Conservation (phyloP, 2,888 invertebrate genomes). For the Drosophila kambysellisi region DNA sequence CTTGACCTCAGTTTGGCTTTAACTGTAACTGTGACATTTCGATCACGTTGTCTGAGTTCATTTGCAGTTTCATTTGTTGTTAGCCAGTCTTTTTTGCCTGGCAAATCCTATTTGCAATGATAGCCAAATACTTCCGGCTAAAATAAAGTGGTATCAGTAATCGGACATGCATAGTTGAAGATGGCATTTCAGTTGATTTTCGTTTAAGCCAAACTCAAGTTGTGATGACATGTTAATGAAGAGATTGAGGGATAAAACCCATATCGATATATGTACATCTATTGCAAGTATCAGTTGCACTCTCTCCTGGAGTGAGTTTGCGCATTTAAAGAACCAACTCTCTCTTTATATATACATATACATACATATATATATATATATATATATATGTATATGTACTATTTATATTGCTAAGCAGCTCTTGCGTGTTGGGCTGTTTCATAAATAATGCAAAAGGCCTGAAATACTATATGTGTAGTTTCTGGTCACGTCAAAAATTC, state of each 20-base stretch:
- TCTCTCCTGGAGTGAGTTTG: slow-evolving; percentile 41
- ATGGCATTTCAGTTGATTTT: slow-evolving; percentile 53
- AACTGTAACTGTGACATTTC: slow-evolving; percentile 12
- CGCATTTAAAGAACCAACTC: slow-evolving; percentile 21
- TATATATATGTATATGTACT: background rate
- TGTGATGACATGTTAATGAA: slow-evolving; percentile 42
- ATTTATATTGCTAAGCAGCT: slow-evolving; percentile 4
- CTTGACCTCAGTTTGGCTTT: slow-evolving; percentile 4
- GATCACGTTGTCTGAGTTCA: slow-evolving; percentile 27
- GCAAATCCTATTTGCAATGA: slow-evolving; percentile 65
- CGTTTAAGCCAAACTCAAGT: slow-evolving; percentile 63
- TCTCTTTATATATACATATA: background rate
- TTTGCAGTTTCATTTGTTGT: slow-evolving; percentile 47
- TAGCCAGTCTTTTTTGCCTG: slow-evolving; percentile 51
- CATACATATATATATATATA: background rate
- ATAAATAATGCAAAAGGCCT: slow-evolving; percentile 64
- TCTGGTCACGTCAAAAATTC: slow-evolving; percentile 6
- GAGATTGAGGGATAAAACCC: background rate
- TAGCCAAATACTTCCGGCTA: slow-evolving; percentile 71
- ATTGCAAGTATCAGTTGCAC: slow-evolving; percentile 8
- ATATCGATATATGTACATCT: background rate
- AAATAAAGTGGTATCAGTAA: slow-evolving; percentile 44
- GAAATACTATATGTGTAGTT: slow-evolving; percentile 20
- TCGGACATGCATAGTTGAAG: slow-evolving; percentile 12
- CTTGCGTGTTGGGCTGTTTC: slow-evolving; percentile 29